These are phyloP conservation scores for Drosophila buzzatii DNA, from an alignment of 2,888 invertebrate species.

Conservation along the genomic window DNA sequence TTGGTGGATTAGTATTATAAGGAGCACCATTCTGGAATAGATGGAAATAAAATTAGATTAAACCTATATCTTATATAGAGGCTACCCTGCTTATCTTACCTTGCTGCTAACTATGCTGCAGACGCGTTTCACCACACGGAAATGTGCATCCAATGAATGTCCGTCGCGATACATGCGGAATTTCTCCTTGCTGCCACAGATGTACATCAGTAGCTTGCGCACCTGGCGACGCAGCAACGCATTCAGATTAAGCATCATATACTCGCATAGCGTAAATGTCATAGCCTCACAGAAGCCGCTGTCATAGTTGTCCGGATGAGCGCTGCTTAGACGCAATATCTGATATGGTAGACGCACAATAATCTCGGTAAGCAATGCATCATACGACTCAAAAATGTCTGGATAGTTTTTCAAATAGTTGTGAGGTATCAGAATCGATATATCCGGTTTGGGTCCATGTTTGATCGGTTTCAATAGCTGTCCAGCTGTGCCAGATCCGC, in stretches of 20 bases:
- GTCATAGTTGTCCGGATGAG: constrained; percentile 84
- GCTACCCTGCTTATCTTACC: constrained; percentile 75
- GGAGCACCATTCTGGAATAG: constrained; percentile 63
- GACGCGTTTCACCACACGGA: constrained; percentile 88
- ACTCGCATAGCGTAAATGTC: constrained; percentile 93
- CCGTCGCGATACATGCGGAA: constrained; percentile 97
- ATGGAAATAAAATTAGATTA: background rate
- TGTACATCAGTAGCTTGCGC: constrained; percentile 94
- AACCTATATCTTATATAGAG: background rate
- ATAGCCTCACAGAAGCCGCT: constrained; percentile 90
- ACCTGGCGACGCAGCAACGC: constrained; percentile 93
- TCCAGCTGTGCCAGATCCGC: constrained; percentile 71
- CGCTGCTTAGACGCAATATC: constrained; percentile 86
- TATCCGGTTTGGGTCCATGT: constrained; percentile 94
- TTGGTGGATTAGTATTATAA: constrained; percentile 80
- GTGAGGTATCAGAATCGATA: constrained; percentile 97
- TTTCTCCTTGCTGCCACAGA: constrained; percentile 98
- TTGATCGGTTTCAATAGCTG: constrained; percentile 92
- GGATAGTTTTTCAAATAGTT: constrained; percentile 96
- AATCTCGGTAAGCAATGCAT: constrained; percentile 97
- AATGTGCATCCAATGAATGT: constrained; percentile 95
- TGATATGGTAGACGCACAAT: constrained; percentile 97
- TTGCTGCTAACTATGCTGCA: constrained; percentile 83
- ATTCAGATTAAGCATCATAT: constrained; percentile 95
- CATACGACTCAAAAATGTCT: constrained; percentile 97